Percentiles rank a stretch among this genome's conserved stretches.
These are phyloP conservation scores for Macrotrachela quadricornifera DNA, from an alignment of 1,140 invertebrate species.

Conservation along the genomic window DNA sequence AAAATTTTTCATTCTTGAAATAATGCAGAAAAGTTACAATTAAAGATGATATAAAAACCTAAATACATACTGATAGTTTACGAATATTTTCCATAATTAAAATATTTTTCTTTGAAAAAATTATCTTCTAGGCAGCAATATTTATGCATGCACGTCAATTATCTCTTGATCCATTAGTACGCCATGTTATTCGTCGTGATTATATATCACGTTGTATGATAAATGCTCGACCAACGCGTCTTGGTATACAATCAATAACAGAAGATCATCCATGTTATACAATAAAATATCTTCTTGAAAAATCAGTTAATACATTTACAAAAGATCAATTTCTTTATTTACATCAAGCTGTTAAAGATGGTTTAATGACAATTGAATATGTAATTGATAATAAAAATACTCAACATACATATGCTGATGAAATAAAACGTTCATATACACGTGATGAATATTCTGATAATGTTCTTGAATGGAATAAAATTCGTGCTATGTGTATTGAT, in stretches of 20 bases:
- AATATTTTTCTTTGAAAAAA: too few relatives aligned
- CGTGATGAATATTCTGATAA: conserved; percentile 77
- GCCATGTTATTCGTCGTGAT: conserved; percentile 61
- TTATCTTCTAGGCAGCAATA: not conserved
- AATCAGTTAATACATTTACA: conserved; percentile 65
- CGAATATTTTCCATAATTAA: too few relatives aligned
- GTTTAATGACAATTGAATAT: conserved; percentile 39
- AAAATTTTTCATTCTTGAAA: too few relatives aligned
- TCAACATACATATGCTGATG: not conserved
- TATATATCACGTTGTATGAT: conserved; percentile 72
- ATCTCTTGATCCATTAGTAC: conserved; percentile 64
- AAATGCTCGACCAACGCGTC: conserved; percentile 59
- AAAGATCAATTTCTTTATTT: conserved; percentile 62
- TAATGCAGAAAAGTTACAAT: too few relatives aligned
- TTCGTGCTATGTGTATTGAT: conserved; percentile 64
- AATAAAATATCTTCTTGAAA: conserved; percentile 82
- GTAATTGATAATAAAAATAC: not conserved
- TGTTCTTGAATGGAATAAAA: conserved; percentile 83
- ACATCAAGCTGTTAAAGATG: conserved; percentile 54
- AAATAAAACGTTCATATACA: not conserved
- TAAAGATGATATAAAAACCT: too few relatives aligned
- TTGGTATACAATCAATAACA: conserved; percentile 45
- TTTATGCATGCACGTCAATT: conserved; percentile 35
- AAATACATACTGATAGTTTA: too few relatives aligned
- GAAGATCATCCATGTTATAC: conserved; percentile 63